phyloP scores from a whole-genome alignment of 2,797 vertebrate genomes.

The Anolis apletophallus region DNA sequence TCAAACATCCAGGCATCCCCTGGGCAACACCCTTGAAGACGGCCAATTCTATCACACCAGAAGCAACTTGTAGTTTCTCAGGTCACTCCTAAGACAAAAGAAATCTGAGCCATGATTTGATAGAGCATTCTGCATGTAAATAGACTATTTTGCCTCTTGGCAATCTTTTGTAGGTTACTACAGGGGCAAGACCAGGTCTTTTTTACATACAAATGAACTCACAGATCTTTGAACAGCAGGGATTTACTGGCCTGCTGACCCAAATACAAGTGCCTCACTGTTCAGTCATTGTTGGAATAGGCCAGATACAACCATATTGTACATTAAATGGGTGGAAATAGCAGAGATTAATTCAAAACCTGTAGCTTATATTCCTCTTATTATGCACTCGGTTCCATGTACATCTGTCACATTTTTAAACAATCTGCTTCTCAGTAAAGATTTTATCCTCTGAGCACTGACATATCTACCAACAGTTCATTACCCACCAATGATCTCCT shows the following conservation, averaged over 20 bases:
- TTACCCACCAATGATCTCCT: constrained; percentile 46
- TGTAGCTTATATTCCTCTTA: constrained; percentile 9
- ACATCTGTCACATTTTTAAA: constrained; percentile 34
- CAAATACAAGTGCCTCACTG: not conserved
- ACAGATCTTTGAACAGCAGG: not conserved
- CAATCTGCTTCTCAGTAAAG: constrained; percentile 31
- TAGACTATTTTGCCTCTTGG: no score
- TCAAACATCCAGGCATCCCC: no score
- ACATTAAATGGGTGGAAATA: constrained; percentile 23
- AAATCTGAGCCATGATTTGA: no score
- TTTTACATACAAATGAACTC: not conserved
- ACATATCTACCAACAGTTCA: constrained; percentile 29
- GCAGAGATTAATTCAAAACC: not conserved
- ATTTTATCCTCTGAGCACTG: constrained; percentile 34
- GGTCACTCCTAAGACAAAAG: no score
- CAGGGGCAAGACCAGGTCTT: not conserved
- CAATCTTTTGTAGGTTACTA: not conserved
- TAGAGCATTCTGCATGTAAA: no score
- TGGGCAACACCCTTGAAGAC: no score
- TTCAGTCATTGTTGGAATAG: not conserved
- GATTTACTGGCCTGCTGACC: constrained; percentile 2
- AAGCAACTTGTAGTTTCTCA: no score
- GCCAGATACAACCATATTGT: constrained; percentile 2
- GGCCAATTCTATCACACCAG: no score
- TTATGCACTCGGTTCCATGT: not conserved